Evolutionary conservation across 2,113 vertebrate species (phyloP).

Genomic region (Parotia lawesii): DNA sequence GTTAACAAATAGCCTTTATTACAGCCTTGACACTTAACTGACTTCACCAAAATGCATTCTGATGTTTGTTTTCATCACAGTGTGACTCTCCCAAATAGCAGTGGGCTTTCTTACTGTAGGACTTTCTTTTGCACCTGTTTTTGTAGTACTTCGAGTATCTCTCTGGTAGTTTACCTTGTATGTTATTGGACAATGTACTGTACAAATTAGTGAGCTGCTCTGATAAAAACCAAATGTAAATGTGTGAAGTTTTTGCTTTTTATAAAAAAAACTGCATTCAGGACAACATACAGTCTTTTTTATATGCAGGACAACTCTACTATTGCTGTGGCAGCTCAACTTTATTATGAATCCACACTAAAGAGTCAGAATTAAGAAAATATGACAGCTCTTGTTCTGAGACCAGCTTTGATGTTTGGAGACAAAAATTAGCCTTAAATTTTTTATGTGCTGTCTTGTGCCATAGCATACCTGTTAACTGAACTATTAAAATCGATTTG

Average conservation of each 20-base stretch:
- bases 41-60: constrained; percentile 32
- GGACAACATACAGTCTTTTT: not conserved
- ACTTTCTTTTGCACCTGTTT: not conserved
- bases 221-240: constrained; percentile 25
- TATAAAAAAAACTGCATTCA: not conserved
- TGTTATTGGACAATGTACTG: constrained; percentile 17
- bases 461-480: not conserved
- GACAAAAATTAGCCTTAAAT: constrained; percentile 51
- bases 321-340: constrained; percentile 28
- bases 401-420: not conserved
- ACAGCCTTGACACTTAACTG: constrained; percentile 37
- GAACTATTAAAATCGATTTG: not conserved
- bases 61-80: not conserved
- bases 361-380: constrained; percentile 1
- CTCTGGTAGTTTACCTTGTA: constrained; percentile 1
- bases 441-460: constrained; percentile 15
- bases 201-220: constrained; percentile 43
- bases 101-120: not conserved
- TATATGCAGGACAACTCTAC: not conserved
- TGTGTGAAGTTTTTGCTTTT: not conserved
- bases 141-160: not conserved
- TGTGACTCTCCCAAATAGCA: not conserved
- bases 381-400: not conserved
- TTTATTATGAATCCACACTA: not conserved
- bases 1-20: constrained; percentile 51